Evolutionary conservation across 2,888 invertebrate species (phyloP), one percentile per base, ranked within the genome.

Genomic region (Phalera bucephala): DNA sequence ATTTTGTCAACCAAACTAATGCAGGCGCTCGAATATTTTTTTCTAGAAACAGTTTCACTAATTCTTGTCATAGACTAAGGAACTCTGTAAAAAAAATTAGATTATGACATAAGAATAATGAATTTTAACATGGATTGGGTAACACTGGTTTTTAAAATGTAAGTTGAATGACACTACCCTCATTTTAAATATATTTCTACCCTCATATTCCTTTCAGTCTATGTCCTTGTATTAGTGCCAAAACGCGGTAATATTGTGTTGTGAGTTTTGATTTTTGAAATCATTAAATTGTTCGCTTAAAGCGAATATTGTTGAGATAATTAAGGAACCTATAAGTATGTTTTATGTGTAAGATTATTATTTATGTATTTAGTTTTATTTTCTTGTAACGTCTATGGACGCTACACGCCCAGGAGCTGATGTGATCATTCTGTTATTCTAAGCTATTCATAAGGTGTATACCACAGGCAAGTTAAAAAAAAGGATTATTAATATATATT

Each of bases 401-500:
- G 74, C 56, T 67, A 63, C 71, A 72, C 70, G 71, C 68, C 65
- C 71, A 68, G 49, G 71, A 77, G 78, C 73, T 75, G 61, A 72
- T 83, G 84, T 85, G 82, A 84, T 83, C 70, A 74, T 78, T 73
- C 54, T 68, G 54, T 74, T 69, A 40, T 60, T 33, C 56, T 67
- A 59, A 65, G 52, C 54, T 52, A 41, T 44, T 38, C 52, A 15
- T 44, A 53, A 42, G 8, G 26, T 9, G 1, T 48, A 33, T 36
- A 44, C 47, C 40, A 32, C 54, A 17, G 40, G 45, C 57, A 57
- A 40, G 40, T 51, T 53, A 39, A 40, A 9, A 31, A 41, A 31
- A 34, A n/a, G n/a, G n/a, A n/a, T n/a, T n/a, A n/a, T n/a, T n/a
- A n/a, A 12, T 40, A 31, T 45, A 1, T 45, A 55, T 40, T 53